Conservation (phyloP, 2,113 vertebrate species). For the Numida meleagris region DNA sequence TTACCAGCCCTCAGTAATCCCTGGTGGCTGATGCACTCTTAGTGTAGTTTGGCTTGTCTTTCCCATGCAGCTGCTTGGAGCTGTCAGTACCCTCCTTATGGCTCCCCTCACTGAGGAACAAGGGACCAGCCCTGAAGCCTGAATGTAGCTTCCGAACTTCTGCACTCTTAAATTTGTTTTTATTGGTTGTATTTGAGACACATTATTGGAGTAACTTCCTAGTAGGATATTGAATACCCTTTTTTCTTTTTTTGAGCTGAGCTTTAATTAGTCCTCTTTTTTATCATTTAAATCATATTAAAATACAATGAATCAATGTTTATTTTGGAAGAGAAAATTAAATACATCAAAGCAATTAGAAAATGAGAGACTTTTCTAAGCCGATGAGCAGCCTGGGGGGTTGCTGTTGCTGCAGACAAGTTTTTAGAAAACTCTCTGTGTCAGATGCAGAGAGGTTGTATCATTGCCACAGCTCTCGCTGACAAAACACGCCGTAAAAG, state of each 20-base stretch:
- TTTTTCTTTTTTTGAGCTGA: neutral
- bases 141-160: neutral
- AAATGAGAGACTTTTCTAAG: neutral
- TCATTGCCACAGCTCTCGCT: neutral
- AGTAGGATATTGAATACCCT: neutral
- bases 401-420: neutral
- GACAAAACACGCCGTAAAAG: neutral
- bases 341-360: neutral
- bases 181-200: neutral
- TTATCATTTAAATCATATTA: neutral
- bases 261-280: neutral
- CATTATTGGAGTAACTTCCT: neutral
- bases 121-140: neutral
- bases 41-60: neutral
- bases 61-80: neutral
- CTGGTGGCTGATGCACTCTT: neutral
- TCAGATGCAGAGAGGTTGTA: neutral
- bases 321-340: conserved; percentile 7
- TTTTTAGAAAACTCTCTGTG: neutral
- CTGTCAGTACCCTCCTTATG: neutral
- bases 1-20: neutral
- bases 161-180: neutral
- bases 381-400: neutral
- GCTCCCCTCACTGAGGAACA: neutral
- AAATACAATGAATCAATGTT: neutral